These are phyloP conservation scores for Lamellibrachia satsuma DNA, from an alignment of 2,888 invertebrate species.

Conservation along the genomic window DNA sequence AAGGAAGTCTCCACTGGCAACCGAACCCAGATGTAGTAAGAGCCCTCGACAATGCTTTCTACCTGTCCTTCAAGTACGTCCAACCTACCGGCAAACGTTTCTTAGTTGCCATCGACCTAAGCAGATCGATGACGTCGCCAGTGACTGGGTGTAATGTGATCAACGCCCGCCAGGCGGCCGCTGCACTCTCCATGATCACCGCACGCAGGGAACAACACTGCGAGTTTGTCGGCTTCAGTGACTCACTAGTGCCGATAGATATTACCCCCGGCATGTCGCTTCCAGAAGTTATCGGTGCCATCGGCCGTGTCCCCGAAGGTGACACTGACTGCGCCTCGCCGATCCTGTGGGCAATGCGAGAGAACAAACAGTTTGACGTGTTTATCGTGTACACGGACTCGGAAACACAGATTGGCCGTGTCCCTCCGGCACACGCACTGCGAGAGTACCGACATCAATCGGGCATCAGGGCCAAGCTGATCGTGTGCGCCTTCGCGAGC, in stretches of 20 bases:
- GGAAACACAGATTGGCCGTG: constrained; percentile 58
- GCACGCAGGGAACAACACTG: constrained; percentile 53
- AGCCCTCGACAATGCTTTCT: constrained; percentile 60
- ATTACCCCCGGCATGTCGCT: constrained; percentile 42
- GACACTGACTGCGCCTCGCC: constrained; percentile 55
- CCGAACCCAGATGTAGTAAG: constrained; percentile 45
- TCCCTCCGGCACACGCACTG: constrained; percentile 70
- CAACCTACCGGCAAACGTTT: constrained; percentile 69
- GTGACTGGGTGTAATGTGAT: constrained; percentile 44
- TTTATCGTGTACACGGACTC: constrained; percentile 78
- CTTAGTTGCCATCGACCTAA: constrained; percentile 72
- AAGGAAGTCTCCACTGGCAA: constrained; percentile 60
- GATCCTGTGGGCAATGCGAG: constrained; percentile 72
- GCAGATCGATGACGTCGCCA: constrained; percentile 62
- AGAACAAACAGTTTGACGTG: constrained; percentile 74
- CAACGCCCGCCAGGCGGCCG: constrained; percentile 70
- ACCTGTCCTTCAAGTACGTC: constrained; percentile 65
- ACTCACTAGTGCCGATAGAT: constrained; percentile 40
- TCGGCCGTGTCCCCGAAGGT: constrained; percentile 42
- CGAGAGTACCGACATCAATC: constrained; percentile 71
- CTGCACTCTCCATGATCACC: constrained; percentile 65
- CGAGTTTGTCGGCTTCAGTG: constrained; percentile 48
- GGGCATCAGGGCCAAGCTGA: constrained; percentile 54
- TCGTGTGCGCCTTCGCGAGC: constrained; percentile 58
- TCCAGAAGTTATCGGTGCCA: constrained; percentile 36